These are phyloP conservation scores for Daubentonia madagascariensis DNA, from an alignment of 2,113 vertebrate species.

Conservation along the genomic window DNA sequence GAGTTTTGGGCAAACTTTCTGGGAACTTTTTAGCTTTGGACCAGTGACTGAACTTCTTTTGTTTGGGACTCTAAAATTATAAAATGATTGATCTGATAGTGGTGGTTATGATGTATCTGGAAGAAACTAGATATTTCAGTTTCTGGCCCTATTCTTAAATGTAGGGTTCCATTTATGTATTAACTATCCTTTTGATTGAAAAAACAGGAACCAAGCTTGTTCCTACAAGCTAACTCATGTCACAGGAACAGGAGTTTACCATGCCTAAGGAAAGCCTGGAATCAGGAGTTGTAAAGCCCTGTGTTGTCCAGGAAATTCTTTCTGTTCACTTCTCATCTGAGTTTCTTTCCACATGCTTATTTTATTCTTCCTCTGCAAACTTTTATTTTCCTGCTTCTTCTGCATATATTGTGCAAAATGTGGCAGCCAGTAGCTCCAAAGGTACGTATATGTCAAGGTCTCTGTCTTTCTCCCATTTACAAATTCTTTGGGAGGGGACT, in stretches of 20 bases:
- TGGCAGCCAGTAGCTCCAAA: neutral
- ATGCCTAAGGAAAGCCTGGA: neutral
- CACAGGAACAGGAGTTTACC: neutral
- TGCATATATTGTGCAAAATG: neutral
- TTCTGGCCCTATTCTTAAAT: neutral
- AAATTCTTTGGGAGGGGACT: neutral
- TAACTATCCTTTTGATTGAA: neutral
- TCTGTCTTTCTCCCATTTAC: neutral
- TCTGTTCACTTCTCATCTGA: neutral
- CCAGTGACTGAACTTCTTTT: neutral
- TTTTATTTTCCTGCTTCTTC: neutral
- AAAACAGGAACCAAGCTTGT: neutral
- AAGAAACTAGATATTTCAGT: neutral
- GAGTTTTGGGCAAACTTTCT: neutral
- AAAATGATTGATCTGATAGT: conserved; percentile 13
- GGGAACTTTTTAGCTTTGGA: conserved; percentile 20
- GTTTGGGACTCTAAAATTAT: neutral
- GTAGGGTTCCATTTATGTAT: neutral
- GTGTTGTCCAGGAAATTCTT: neutral
- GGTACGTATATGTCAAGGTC: neutral
- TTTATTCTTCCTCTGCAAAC: neutral
- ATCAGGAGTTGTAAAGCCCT: neutral
- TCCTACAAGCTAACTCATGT: neutral
- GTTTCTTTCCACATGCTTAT: neutral
- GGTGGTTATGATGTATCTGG: neutral